Base-by-base conservation (phyloP, 2,888 invertebrate species). In the Syrista parreyssii region DNA sequence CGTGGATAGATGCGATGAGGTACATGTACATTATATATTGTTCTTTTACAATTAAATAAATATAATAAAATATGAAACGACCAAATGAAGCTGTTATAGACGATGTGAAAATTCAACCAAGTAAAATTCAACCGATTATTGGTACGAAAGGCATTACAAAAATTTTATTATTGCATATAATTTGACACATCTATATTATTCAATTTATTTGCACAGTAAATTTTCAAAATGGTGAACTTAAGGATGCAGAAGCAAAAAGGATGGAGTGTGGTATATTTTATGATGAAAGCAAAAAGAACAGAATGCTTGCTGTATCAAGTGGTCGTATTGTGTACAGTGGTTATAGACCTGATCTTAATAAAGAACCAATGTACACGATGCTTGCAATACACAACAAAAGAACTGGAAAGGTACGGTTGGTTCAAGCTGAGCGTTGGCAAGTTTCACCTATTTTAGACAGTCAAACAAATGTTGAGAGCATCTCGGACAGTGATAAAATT, bases 341-440 rank as follows among this genome's bases (percentile, higher is more conserved):
- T 55, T 86, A 88, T 76, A 88, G 86, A 68, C 90, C 91, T 1
- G 85, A 90, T 74, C 78, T 78, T 4, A 80, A 80, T 0, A 84
- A 88, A 79, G 86, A 89, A 34, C 76, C 85, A 40, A 88, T 86
- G 6, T 86, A 86, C 15, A 91, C 89, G 1, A 89, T 91, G 90
- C 76, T 91, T 23, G 90, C 89, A 9, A 82, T 91, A 68, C 89
- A 85, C 31, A 91, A 90, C 80, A 91, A 85, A 79, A 87, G 76
- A 73, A 91, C 91, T 1, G 90, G 91, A 0, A 90, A 88, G 79
- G 84, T 91, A 15, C 85, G 88, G 77, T 76, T 91, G 30, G 82
- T 91, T 15, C 89, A 91, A 79, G 88, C 87, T 0, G 91, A 91
- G 78, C 83, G 89, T 9, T 91, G 90, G 91, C 82, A 89, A 76